Evolutionary conservation across 2,888 invertebrate species (phyloP).

Genomic region (Leucophora obtusa): DNA sequence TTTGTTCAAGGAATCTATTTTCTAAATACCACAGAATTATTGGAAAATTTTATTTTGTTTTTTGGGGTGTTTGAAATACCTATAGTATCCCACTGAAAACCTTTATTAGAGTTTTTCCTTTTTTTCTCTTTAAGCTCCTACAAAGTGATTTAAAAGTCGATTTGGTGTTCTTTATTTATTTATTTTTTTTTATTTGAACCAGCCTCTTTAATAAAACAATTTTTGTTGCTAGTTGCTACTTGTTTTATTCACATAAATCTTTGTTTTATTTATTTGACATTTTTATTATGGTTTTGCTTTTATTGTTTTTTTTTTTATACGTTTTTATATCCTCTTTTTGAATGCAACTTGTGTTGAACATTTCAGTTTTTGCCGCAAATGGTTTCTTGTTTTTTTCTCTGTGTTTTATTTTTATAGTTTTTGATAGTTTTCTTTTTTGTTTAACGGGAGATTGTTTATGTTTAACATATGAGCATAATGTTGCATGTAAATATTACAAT

Average conservation of each 20-base stretch:
- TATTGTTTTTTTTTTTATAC: conserved; percentile 49
- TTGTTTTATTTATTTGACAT: conserved; percentile 61
- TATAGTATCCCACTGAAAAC: no score
- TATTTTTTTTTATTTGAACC: background rate
- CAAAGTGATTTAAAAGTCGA: no score
- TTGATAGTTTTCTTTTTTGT: background rate
- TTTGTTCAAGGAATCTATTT: no score
- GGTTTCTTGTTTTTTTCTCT: conserved; percentile 35
- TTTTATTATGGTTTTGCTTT: conserved; percentile 58
- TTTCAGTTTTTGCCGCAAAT: conserved; percentile 49
- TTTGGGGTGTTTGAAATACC: no score
- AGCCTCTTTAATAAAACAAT: background rate
- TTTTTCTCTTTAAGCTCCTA: no score
- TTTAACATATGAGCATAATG: conserved; percentile 34
- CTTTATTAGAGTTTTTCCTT: no score
- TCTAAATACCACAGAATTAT: no score
- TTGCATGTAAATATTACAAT: conserved; percentile 21
- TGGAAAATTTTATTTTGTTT: no score
- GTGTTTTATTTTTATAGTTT: conserved; percentile 27
- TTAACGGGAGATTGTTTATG: conserved; percentile 18
- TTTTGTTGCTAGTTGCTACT: conserved; percentile 9
- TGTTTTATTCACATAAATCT: conserved; percentile 53
- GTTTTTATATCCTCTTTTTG: conserved; percentile 30
- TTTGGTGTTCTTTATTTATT: no score
- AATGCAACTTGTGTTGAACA: conserved; percentile 30